phyloP scores from a whole-genome alignment of 2,888 invertebrate genomes.

The Drosophila mimica region DNA sequence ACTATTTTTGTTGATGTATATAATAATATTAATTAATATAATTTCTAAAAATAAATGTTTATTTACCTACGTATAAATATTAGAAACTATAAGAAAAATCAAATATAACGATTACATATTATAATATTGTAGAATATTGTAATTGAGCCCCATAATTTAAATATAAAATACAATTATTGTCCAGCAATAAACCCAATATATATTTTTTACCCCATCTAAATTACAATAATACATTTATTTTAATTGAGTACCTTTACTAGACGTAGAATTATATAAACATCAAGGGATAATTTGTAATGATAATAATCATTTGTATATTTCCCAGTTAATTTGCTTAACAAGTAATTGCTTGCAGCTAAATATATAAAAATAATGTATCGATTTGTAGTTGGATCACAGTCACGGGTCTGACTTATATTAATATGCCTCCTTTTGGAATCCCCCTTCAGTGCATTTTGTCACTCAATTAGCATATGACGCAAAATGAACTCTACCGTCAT shows the following conservation, averaged over 20 bases:
- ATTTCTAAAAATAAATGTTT: not conserved
- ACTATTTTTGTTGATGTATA: not conserved
- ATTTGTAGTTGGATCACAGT: conserved; percentile 30
- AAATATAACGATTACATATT: too few relatives aligned
- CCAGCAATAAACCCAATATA: not conserved
- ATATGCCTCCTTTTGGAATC: conserved; percentile 5
- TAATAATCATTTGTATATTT: conserved; percentile 12
- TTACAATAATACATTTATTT: not conserved
- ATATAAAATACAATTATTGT: not conserved
- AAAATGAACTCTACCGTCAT: not conserved
- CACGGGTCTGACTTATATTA: conserved; percentile 25
- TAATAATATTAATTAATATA: not conserved
- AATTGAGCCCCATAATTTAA: too few relatives aligned
- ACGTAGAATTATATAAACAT: not conserved
- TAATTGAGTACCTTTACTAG: not conserved
- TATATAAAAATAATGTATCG: not conserved
- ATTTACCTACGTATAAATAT: not conserved
- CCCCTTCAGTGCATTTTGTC: not conserved
- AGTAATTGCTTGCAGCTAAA: not conserved
- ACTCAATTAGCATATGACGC: not conserved
- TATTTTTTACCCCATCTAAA: not conserved
- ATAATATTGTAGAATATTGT: too few relatives aligned
- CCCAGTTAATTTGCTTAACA: conserved; percentile 13
- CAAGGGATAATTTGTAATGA: conserved; percentile 4
- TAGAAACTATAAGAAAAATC: too few relatives aligned